These are phyloP conservation scores for Ochlodes sylvanus DNA, from an alignment of 2,888 invertebrate genomes.

Conservation along the genomic window DNA sequence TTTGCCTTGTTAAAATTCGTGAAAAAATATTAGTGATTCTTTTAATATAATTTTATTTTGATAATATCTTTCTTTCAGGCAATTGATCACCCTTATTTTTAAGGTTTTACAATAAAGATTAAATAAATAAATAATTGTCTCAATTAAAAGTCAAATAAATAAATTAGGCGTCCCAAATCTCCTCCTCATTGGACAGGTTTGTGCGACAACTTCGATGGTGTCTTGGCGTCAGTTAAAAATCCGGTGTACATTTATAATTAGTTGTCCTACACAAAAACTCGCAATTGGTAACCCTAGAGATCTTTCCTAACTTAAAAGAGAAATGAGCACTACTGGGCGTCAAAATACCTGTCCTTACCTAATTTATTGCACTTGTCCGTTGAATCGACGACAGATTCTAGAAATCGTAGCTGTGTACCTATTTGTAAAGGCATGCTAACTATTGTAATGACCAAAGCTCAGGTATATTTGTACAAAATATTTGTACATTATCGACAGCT, in stretches of 20 bases:
- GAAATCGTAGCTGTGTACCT: conserved; percentile 39
- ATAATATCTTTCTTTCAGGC: too few species aligned
- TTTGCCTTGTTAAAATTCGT: too few species aligned
- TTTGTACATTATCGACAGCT: neutral
- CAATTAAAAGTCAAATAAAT: neutral
- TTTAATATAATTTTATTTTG: too few species aligned
- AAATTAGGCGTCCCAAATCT: neutral
- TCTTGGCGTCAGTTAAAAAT: too few species aligned
- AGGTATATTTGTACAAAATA: neutral
- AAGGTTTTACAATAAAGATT: too few species aligned
- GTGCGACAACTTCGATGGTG: too few species aligned
- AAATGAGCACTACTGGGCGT: conserved; percentile 48
- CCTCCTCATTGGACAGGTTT: too few species aligned
- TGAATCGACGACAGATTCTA: conserved; percentile 45
- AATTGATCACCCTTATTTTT: too few species aligned
- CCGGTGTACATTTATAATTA: neutral
- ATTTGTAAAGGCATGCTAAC: conserved; percentile 13
- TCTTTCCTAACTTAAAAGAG: conserved; percentile 44
- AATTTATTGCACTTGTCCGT: conserved; percentile 50
- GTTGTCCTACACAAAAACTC: neutral
- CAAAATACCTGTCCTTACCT: conserved; percentile 51
- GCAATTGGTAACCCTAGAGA: conserved; percentile 26
- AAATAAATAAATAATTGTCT: too few species aligned
- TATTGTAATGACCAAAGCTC: neutral
- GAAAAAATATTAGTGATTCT: too few species aligned